These are phyloP conservation scores for Otolemur crassicaudatus DNA, from an alignment of 2,797 vertebrate genomes.

Conservation along the genomic window DNA sequence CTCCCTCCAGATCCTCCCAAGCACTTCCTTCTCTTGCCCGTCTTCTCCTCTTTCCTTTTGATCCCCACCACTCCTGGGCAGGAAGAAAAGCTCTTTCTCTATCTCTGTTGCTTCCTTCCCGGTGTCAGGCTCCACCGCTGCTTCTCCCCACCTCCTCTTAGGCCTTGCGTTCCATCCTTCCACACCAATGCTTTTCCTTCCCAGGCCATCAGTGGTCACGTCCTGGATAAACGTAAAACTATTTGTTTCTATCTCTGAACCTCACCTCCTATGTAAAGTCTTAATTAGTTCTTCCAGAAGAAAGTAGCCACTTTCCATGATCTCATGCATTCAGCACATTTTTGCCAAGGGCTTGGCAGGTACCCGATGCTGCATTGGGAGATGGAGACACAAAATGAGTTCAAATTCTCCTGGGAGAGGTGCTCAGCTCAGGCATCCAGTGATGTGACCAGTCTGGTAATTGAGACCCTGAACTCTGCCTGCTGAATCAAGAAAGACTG, in stretches of 20 bases:
- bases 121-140: too few relatives aligned
- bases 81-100: neutral
- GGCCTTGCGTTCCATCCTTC: neutral
- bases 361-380: neutral
- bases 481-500: neutral
- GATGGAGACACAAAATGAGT: neutral
- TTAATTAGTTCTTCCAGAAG: neutral
- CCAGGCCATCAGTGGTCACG: neutral
- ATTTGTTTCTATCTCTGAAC: neutral
- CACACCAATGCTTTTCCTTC: neutral
- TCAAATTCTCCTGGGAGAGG: neutral
- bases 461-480: neutral
- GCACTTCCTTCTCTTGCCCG: neutral
- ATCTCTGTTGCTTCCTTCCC: neutral
- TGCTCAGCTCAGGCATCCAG: neutral
- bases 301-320: neutral
- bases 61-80: neutral
- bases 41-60: neutral
- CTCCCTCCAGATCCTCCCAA: neutral
- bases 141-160: neutral
- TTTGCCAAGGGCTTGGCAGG: neutral
- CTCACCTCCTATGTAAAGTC: neutral
- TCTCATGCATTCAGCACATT: neutral
- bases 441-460: neutral
- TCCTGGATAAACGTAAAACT: neutral